Percentiles rank a stretch among this genome's conserved stretches.
Evolutionary conservation across 2,113 vertebrate genomes (phyloP).

Genomic region (Periophthalmus modestus): DNA sequence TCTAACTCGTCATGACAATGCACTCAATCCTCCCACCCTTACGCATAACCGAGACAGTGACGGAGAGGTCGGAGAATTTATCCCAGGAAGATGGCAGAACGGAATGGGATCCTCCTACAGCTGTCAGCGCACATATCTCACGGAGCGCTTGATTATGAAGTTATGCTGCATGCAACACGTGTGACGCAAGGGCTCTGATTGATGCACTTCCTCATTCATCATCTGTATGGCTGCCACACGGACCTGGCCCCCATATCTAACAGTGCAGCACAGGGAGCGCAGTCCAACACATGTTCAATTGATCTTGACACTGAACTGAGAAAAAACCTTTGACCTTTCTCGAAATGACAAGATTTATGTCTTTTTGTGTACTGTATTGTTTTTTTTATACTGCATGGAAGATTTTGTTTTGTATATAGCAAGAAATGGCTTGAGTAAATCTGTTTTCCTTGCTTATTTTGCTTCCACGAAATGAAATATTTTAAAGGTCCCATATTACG

Average conservation of each 20-base stretch:
- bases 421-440: too few species aligned
- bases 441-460: too few species aligned
- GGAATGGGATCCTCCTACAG: constrained; percentile 45
- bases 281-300: not conserved
- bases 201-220: constrained; percentile 35
- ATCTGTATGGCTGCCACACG: constrained; percentile 32
- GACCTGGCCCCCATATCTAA: constrained; percentile 23
- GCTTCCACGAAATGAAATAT: too few species aligned
- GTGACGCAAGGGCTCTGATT: constrained; percentile 35
- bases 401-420: too few species aligned
- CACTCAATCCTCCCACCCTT: constrained; percentile 38
- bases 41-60: constrained; percentile 47
- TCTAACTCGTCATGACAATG: constrained; percentile 34
- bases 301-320: constrained; percentile 1
- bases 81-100: constrained; percentile 35
- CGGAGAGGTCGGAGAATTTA: constrained; percentile 50
- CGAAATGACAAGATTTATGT: not conserved
- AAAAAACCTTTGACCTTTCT: not conserved
- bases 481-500: not conserved
- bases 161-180: constrained; percentile 19
- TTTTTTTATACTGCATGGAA: not conserved
- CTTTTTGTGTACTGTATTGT: too few species aligned
- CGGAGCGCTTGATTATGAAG: constrained; percentile 25
- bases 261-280: not conserved
- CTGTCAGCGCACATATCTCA: constrained; percentile 20